These are phyloP conservation scores for Pachyuromys duprasi DNA, from an alignment of 2,797 vertebrate genomes.

Conservation along the genomic window DNA sequence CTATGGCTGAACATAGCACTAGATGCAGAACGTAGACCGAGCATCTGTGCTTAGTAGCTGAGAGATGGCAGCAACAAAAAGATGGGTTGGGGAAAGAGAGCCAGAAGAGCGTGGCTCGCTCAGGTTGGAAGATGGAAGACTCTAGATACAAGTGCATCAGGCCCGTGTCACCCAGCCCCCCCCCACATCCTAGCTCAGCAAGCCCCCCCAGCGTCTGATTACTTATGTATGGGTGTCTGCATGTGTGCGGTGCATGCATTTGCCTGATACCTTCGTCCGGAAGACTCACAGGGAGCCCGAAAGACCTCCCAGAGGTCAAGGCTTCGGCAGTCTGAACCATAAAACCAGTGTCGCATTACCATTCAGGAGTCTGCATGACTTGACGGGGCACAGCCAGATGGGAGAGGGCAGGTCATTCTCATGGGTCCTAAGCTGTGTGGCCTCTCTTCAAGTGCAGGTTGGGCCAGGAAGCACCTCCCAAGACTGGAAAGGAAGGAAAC, in stretches of 20 bases:
- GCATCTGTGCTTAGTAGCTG: not conserved
- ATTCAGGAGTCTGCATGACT: not conserved
- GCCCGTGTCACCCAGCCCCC: rapidly evolving
- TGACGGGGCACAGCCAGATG: not conserved
- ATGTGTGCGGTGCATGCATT: not conserved
- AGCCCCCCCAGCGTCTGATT: not conserved
- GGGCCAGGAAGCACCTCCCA: not conserved
- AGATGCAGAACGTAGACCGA: not conserved
- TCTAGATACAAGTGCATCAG: not conserved
- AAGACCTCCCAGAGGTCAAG: not conserved
- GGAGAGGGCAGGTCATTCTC: no score
- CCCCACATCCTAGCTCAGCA: no score
- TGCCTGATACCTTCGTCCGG: no score
- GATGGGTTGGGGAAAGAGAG: not conserved
- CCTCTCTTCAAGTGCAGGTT: no score
- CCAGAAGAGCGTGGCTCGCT: no score
- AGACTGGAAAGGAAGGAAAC: not conserved
- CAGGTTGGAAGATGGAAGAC: not conserved
- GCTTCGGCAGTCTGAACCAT: not conserved
- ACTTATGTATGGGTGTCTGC: not conserved
- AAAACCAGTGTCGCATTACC: no score
- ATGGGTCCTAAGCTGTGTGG: not conserved
- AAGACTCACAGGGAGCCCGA: not conserved
- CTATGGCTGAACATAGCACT: not conserved
- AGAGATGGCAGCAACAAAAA: not conserved